phyloP scores from a whole-genome alignment of 2,113 vertebrate genomes.

The Eulacestoma nigropectus region DNA sequence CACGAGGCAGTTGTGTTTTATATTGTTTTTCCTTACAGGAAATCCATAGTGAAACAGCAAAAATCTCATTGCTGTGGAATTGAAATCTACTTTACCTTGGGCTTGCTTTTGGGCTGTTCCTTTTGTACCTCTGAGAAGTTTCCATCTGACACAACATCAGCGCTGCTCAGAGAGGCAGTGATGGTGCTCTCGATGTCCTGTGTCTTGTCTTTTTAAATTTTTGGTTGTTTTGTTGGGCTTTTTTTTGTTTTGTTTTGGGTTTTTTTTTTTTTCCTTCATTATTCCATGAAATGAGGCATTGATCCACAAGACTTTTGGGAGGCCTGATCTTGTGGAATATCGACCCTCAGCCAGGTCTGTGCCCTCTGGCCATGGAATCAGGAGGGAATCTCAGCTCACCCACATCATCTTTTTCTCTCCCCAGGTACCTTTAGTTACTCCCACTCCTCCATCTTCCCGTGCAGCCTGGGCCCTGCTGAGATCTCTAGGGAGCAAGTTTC shows the following conservation, averaged over 20 bases:
- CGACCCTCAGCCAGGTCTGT: fast-evolving
- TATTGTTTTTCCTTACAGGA: background rate
- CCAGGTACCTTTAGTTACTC: fast-evolving
- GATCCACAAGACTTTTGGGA: background rate
- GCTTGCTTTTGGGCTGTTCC: fast-evolving
- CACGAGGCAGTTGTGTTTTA: background rate
- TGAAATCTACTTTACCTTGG: background rate
- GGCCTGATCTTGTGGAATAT: background rate
- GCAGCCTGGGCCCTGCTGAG: background rate
- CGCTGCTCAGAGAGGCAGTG: background rate
- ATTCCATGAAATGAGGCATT: background rate
- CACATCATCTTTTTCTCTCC: background rate
- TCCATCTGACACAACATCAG: background rate
- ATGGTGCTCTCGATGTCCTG: background rate
- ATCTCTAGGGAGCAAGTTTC: background rate
- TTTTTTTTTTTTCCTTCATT: background rate
- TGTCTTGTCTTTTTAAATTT: background rate
- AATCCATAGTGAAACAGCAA: background rate
- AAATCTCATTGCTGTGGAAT: background rate
- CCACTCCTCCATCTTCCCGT: fast-evolving
- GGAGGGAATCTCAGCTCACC: background rate
- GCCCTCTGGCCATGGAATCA: fast-evolving
- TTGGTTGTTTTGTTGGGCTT: background rate
- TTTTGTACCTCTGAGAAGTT: background rate
- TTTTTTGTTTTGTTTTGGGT: too few species aligned